Evolutionary conservation across 1,140 invertebrate species (phyloP), one percentile per base, ranked within the genome.

Genomic region (Megalopta genalis): DNA sequence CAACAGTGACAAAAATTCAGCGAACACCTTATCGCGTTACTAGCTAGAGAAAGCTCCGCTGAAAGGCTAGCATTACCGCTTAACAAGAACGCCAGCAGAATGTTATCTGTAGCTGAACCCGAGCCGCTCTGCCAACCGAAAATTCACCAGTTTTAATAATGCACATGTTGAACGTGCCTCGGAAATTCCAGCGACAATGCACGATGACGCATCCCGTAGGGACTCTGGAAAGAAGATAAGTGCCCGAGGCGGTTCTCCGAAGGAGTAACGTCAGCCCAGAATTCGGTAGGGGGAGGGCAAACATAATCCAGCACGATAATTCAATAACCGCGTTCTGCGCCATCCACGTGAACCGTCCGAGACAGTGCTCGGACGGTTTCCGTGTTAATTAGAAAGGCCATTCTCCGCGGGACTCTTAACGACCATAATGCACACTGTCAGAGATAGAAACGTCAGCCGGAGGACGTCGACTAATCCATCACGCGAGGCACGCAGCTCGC

Each of bases 381-480:
- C 81, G 77, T 67, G 81, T 87, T 87, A 87, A 87, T 87, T 87
- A 87, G 83, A 85, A 87, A 87, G 75, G 86, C 80, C 70, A 83
- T 87, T 85, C 83, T 85, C 72, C 72, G 52, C 60, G 25, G 60
- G 65, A 57, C 69, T 86, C 82, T 80, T 80, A 83, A 86, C 83
- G 81, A 79, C 80, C 70, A 75, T 70, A 80, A 76, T 79, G 80
- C 76, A 66, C 54, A 60, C 70, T 77, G 80, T 84, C 83, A 83
- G 86, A 87, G 85, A 86, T 86, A 86, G 86, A 87, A 86, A 87
- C 64, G 86, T 87, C 86, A 82, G 86, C 80, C 83, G 83, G 54
- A 46, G 66, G 77, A 87, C 74, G 71, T 78, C 72, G 46, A 32
- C 71, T 72, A 82, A 87, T 87, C 83, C 83, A 87, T 87, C 83